Percentiles rank a stretch among this genome's conserved stretches.
These are phyloP conservation scores for Copidosoma floridanum DNA, from an alignment of 1,140 invertebrate species.

Conservation along the genomic window DNA sequence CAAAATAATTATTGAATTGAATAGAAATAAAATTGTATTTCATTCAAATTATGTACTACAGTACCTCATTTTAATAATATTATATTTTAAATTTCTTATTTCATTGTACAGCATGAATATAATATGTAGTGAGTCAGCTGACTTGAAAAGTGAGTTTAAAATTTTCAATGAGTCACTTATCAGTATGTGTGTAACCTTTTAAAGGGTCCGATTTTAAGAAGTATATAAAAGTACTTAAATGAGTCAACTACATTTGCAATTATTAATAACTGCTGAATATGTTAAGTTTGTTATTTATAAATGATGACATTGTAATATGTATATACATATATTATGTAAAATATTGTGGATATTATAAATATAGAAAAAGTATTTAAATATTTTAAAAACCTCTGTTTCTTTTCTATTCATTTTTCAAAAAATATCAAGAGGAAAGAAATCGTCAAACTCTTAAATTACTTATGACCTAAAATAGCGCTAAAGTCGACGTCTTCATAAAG, in stretches of 20 bases:
- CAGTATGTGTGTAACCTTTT: conserved; percentile 15
- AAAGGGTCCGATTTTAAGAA: conserved; percentile 1
- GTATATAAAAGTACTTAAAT: conserved; percentile 28
- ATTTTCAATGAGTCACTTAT: conserved; percentile 28
- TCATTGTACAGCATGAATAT: conserved; percentile 15
- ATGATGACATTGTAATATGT: conserved; percentile 47
- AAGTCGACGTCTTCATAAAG: too few relatives aligned
- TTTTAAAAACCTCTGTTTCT: too few relatives aligned
- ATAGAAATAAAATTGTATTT: too few relatives aligned
- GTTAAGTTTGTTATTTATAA: conserved; percentile 44
- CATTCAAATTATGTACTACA: too few relatives aligned
- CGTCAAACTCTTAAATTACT: too few relatives aligned
- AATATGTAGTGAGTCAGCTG: conserved; percentile 2
- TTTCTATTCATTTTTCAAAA: too few relatives aligned
- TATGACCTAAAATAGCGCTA: too few relatives aligned
- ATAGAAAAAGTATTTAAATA: too few relatives aligned
- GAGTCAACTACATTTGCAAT: conserved; percentile 23
- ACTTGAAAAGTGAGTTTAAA: neutral
- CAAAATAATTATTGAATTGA: too few relatives aligned
- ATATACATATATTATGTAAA: conserved; percentile 52
- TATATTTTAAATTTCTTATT: neutral
- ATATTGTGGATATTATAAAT: conserved; percentile 48
- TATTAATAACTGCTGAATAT: conserved; percentile 18
- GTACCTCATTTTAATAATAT: neutral
- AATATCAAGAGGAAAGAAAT: too few relatives aligned